Evolutionary conservation across 2,888 invertebrate species (phyloP).

Genomic region (Zhengitettix transpicula): DNA sequence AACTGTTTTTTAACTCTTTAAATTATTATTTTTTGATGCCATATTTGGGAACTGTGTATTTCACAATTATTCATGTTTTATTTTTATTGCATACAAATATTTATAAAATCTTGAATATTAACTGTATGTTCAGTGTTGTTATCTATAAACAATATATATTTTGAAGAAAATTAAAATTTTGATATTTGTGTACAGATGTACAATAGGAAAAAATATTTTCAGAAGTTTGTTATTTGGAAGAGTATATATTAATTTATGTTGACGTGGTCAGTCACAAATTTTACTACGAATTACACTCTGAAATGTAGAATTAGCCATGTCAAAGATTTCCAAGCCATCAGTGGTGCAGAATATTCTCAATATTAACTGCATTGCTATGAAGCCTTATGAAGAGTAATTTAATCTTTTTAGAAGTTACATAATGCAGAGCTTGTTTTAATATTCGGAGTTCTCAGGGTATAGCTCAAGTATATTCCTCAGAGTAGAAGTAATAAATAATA

Average conservation of each 20-base stretch:
- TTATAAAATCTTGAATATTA: background rate
- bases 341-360: background rate
- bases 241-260: too few relatives aligned
- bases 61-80: too few relatives aligned
- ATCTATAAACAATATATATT: background rate
- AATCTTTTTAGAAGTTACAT: slow-evolving; percentile 3
- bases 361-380: background rate
- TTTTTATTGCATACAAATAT: too few relatives aligned
- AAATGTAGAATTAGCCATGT: too few relatives aligned
- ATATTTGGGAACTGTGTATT: too few relatives aligned
- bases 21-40: too few relatives aligned
- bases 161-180: background rate
- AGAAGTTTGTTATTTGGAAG: too few relatives aligned
- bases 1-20: too few relatives aligned
- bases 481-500: background rate
- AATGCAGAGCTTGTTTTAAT: slow-evolving; percentile 5
- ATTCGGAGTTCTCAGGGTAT: slow-evolving; percentile 9
- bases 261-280: too few relatives aligned
- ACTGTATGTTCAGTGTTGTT: background rate
- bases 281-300: too few relatives aligned
- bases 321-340: background rate
- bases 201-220: background rate
- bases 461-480: slow-evolving; percentile 5
- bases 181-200: background rate
- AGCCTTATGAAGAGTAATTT: background rate